These are phyloP conservation scores for Cephus nigrinus DNA, from an alignment of 2,888 invertebrate species.

Conservation along the genomic window DNA sequence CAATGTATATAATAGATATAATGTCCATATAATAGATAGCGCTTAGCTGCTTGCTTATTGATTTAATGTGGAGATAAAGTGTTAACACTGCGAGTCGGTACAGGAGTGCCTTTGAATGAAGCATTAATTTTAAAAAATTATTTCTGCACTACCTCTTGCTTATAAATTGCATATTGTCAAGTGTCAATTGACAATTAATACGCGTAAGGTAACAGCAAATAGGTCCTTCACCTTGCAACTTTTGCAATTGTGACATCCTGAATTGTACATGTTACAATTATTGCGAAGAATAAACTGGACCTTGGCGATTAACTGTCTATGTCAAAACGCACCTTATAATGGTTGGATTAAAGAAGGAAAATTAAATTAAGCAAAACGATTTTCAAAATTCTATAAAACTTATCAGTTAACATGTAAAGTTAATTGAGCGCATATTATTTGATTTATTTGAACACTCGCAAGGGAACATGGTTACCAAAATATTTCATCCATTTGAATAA, in stretches of 20 bases:
- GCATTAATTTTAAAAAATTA: background rate
- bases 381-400: background rate
- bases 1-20: slow-evolving; percentile 41
- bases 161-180: background rate
- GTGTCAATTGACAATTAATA: background rate
- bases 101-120: background rate
- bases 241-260: background rate
- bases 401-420: background rate
- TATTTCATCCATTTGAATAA: background rate
- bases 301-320: background rate
- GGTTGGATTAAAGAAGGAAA: background rate
- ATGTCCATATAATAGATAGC: slow-evolving; percentile 17
- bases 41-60: slow-evolving; percentile 1
- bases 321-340: background rate
- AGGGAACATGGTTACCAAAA: background rate
- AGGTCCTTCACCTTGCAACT: background rate
- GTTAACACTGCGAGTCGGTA: background rate
- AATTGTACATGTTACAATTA: background rate
- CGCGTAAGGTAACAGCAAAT: background rate
- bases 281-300: background rate
- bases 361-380: background rate
- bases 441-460: background rate
- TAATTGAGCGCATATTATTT: background rate
- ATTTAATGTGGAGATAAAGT: slow-evolving; percentile 6
- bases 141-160: background rate